Evolutionary conservation across 2,888 invertebrate genomes (phyloP).

Genomic region (Panorpa germanica): DNA sequence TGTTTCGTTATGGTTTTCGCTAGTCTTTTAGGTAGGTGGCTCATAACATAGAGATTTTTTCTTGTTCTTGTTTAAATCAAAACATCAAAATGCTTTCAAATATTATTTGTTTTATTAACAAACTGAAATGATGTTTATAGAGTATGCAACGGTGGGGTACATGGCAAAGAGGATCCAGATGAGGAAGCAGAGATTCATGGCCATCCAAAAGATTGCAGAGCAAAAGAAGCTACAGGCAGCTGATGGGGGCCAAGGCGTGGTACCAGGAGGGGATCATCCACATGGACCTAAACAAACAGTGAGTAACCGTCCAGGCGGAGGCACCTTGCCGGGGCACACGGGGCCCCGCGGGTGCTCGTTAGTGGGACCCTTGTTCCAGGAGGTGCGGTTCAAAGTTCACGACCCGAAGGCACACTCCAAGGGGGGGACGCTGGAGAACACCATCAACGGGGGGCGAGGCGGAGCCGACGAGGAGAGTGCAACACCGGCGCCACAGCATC

Average conservation of each 20-base stretch:
- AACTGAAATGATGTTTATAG: conserved; percentile 32
- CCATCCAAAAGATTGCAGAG: conserved; percentile 80
- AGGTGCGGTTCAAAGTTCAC: conserved; percentile 89
- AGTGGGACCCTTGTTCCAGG: conserved; percentile 56
- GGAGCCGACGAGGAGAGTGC: conserved; percentile 39
- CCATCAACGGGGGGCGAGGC: conserved; percentile 65
- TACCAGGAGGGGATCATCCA: conserved; percentile 29
- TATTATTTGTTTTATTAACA: conserved; percentile 4
- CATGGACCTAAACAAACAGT: conserved; percentile 24
- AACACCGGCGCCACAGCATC: conserved; percentile 49
- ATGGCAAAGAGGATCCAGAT: conserved; percentile 95
- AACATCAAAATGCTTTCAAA: conserved; percentile 6
- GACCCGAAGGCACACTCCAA: conserved; percentile 88
- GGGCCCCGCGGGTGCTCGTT: conserved; percentile 35
- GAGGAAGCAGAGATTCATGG: conserved; percentile 81
- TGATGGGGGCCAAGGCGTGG: conserved; percentile 48
- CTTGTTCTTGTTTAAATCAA: conserved; percentile 9
- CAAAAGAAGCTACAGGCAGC: conserved; percentile 75
- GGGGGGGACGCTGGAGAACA: conserved; percentile 80
- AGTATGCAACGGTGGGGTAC: conserved; percentile 95
- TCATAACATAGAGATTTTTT: conserved; percentile 16
- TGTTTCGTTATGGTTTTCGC: conserved; percentile 99
- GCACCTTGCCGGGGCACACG: conserved; percentile 27
- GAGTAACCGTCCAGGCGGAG: conserved; percentile 30
- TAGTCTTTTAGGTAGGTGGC: conserved; percentile 70